Conservation (phyloP, 2,888 invertebrate genomes). For the Perithous albicinctus region DNA sequence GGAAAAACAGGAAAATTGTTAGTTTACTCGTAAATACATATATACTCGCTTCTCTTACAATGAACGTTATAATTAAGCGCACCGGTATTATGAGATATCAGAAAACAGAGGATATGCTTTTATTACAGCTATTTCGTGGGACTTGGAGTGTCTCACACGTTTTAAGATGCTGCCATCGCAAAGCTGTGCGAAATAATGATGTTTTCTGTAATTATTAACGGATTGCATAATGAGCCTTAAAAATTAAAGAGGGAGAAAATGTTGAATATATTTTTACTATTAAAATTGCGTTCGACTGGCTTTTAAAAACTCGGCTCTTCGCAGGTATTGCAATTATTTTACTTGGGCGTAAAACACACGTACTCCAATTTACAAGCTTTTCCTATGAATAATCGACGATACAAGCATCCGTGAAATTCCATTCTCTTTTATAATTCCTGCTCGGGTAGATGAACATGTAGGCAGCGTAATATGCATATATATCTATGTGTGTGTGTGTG, state of each 20-base stretch:
- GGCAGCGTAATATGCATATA: constrained; percentile 18
- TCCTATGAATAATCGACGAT: constrained; percentile 46
- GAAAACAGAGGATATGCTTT: too few species aligned
- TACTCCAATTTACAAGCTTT: constrained; percentile 36
- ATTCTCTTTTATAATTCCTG: constrained; percentile 44
- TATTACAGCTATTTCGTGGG: constrained; percentile 21
- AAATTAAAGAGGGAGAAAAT: too few species aligned
- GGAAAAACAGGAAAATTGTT: constrained; percentile 19
- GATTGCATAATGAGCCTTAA: constrained; percentile 60
- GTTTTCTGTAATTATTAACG: constrained; percentile 61
- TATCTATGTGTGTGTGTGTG: constrained; percentile 2
- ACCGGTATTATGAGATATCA: background rate
- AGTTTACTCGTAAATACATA: background rate
- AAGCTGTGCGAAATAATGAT: constrained; percentile 63
- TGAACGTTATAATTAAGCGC: constrained; percentile 27
- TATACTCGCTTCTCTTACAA: constrained; percentile 2
- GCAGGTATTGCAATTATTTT: constrained; percentile 47
- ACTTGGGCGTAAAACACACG: background rate
- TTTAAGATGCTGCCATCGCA: constrained; percentile 40
- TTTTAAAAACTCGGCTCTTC: constrained; percentile 18
- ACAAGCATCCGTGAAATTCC: constrained; percentile 44
- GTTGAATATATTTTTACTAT: constrained; percentile 6
- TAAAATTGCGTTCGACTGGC: constrained; percentile 54
- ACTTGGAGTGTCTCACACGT: constrained; percentile 34
- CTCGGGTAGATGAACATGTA: constrained; percentile 67